Evolutionary conservation across 1,140 invertebrate species (phyloP), one percentile per base, ranked within the genome.

Genomic region (Hermetia illucens): DNA sequence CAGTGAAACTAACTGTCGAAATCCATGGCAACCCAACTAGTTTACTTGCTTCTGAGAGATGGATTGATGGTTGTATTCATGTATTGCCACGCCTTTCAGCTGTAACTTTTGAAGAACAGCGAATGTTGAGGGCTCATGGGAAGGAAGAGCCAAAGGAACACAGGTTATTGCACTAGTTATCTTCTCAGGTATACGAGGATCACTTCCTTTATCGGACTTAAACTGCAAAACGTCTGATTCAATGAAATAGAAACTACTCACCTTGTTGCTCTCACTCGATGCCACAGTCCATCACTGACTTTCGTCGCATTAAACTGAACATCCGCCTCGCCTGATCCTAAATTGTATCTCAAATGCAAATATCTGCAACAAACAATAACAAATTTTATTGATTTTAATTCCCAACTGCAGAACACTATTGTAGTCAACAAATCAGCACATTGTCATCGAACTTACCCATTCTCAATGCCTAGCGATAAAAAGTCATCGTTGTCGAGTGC

Each of bases 221-320:
- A n/a, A n/a, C n/a, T n/a, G n/a, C n/a, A n/a, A n/a, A n/a, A n/a
- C n/a, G n/a, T n/a, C n/a, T n/a, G n/a, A n/a, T n/a, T n/a, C n/a
- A n/a, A n/a, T n/a, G n/a, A n/a, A n/a, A n/a, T n/a, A 25, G 24
- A 25, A 2, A n/a, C 21, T 13, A 33, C 50, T 61, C 66, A 93
- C 90, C 90, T 86, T 21, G 85, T 76, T 20, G 84, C 82, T 61
- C 79, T 72, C 18, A 93, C 74, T 41, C 82, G 70, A 62, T 96
- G 90, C 90, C 90, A 95, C 25, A 87, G 68, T 36, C 88, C 88
- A 62, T 95, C 88, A 61, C 90, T 82, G 21, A 94, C 74, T 58
- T 74, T 76, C n/a, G 84, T 83, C 43, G 72, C 70, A 64, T 94
- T 94, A 46, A 88, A 88, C 40, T 76, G 69, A 12, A 94, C 77